Evolutionary conservation across 2,113 vertebrate species (phyloP).

Genomic region (Onychostoma macrolepis): DNA sequence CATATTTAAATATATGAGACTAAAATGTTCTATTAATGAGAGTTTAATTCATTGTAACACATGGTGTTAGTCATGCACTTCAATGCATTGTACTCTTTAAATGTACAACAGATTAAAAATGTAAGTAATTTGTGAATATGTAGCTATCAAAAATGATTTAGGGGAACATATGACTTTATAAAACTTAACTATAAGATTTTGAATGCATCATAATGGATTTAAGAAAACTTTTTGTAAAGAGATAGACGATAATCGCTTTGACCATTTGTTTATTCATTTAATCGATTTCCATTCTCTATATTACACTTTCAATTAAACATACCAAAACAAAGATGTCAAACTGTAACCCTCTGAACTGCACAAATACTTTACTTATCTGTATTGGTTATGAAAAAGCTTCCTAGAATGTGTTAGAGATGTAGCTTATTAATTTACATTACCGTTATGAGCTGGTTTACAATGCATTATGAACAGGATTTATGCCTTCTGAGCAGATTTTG

Average conservation of each 20-base stretch:
- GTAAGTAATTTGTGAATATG: too few relatives aligned
- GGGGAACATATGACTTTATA: too few relatives aligned
- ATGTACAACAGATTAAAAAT: too few relatives aligned
- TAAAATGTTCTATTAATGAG: too few relatives aligned
- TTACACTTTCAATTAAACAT: background rate
- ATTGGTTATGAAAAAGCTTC: background rate
- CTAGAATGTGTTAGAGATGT: background rate
- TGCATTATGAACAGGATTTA: background rate
- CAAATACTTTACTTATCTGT: background rate
- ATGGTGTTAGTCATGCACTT: too few relatives aligned
- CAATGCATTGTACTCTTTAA: too few relatives aligned
- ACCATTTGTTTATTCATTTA: background rate
- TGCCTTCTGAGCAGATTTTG: background rate
- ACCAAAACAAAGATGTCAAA: background rate
- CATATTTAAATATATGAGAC: too few relatives aligned
- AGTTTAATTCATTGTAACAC: too few relatives aligned
- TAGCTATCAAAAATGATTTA: too few relatives aligned
- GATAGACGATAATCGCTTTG: background rate
- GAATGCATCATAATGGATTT: background rate
- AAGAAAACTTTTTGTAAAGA: background rate
- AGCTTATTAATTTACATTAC: background rate
- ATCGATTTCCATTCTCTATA: background rate
- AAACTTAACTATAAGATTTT: too few relatives aligned
- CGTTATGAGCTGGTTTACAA: background rate
- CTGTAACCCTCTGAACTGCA: background rate